phyloP scores from a whole-genome alignment of 2,888 invertebrate species.

The Ophioninae sp. region DNA sequence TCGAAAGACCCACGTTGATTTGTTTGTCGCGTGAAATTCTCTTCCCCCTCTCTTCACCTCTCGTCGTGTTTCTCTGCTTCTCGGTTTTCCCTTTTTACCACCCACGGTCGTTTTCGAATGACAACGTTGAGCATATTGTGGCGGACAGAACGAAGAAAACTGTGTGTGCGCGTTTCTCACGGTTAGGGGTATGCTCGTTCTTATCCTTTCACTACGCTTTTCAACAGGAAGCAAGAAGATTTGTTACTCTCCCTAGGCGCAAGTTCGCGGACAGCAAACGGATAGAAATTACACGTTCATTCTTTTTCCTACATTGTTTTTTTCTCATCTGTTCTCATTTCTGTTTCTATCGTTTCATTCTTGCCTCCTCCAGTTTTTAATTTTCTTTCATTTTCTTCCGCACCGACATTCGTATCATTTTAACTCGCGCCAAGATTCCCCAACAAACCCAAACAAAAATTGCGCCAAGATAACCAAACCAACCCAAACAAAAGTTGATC shows the following conservation, averaged over 20 bases:
- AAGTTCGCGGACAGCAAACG: constrained; percentile 54
- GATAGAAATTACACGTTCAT: constrained; percentile 53
- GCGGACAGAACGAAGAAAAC: constrained; percentile 40
- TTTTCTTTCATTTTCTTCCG: constrained; percentile 24
- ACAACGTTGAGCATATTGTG: constrained; percentile 51
- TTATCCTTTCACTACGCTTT: constrained; percentile 55
- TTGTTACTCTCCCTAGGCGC: constrained; percentile 51
- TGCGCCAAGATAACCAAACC: too few relatives aligned
- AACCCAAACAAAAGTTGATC: too few relatives aligned
- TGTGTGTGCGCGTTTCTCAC: constrained; percentile 10
- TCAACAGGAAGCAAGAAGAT: constrained; percentile 56
- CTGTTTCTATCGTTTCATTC: constrained; percentile 5
- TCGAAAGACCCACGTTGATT: constrained; percentile 49
- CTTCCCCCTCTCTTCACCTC: constrained; percentile 4
- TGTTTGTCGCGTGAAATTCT: constrained; percentile 60
- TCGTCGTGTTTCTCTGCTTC: background rate
- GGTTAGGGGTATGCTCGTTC: constrained; percentile 29
- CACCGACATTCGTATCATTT: constrained; percentile 1
- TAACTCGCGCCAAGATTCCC: background rate
- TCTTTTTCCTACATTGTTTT: constrained; percentile 14
- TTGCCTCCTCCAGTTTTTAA: background rate
- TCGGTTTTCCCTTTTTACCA: constrained; percentile 20
- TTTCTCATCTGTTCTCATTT: constrained; percentile 30
- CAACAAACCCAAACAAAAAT: too few relatives aligned
- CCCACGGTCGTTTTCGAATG: constrained; percentile 23